Conservation (phyloP, 2,797 vertebrate genomes). For the Danio tinwini region DNA sequence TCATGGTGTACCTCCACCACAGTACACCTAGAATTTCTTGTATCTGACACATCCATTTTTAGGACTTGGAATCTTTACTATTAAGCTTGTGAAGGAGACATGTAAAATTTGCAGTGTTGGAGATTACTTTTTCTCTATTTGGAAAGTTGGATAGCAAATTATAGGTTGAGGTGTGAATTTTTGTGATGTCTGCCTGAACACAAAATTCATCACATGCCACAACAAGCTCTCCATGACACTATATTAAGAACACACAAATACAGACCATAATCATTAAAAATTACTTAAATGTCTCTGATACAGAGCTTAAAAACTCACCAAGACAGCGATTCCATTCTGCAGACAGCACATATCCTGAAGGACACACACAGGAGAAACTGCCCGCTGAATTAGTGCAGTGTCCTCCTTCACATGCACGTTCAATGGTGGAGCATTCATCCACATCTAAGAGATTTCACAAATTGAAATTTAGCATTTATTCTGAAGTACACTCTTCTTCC, state of each 20-base stretch:
- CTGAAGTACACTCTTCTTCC: constrained; percentile 15
- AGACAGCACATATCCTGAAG: constrained; percentile 69
- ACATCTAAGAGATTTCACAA: constrained; percentile 68
- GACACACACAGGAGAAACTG: constrained; percentile 78
- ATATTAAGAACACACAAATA: background rate
- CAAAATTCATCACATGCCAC: constrained; percentile 49
- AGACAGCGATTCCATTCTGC: constrained; percentile 71
- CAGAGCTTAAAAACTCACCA: constrained; percentile 67
- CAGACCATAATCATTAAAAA: background rate
- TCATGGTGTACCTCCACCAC: no score
- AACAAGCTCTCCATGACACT: constrained; percentile 37
- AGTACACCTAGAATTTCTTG: no score
- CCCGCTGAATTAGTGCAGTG: constrained; percentile 76
- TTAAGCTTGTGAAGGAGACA: no score
- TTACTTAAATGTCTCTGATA: background rate
- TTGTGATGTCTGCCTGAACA: constrained; percentile 33
- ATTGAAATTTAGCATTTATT: background rate
- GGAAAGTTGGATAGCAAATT: constrained; percentile 25
- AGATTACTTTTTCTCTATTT: background rate
- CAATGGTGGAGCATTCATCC: constrained; percentile 74
- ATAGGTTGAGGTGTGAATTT: constrained; percentile 42
- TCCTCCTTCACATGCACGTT: constrained; percentile 74
- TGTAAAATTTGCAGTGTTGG: no score
- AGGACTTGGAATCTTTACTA: no score
- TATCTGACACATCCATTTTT: no score